Evolutionary conservation across 2,888 invertebrate species (phyloP), one percentile per base, ranked within the genome.

Genomic region (Caenorhabditis afra): DNA sequence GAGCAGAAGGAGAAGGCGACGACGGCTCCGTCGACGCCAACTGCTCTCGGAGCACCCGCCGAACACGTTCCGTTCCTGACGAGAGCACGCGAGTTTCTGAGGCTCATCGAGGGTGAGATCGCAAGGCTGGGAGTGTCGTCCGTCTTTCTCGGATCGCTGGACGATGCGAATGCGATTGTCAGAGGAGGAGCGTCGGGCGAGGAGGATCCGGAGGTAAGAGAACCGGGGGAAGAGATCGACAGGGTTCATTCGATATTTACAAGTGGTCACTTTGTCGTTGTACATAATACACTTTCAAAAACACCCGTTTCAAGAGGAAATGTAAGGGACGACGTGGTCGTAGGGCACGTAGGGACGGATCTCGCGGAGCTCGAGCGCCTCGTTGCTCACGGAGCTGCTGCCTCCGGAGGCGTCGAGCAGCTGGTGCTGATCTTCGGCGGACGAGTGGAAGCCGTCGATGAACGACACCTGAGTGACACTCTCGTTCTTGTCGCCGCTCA

Each of bases 1-100:
- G 95, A 95, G 88, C 95, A 95, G 89, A 94, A 95, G 89, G 90
- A 83, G 75, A 53, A 76, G 12, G 75, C 77, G 23, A 57, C 68
- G n/a, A 81, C 81, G 16, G 81, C 82, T 0, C 82, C 84, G 14
- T 76, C 78, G 1, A 84, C 84, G 4, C 84, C 82, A 3, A 81
- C 83, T 0, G 79, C 82, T 18, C 58, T 84, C 10, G 71, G 71
- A 18, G 55, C 55, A 11, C 29, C 53, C n/a, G 11, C 44, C 5
- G 77, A 81, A 12, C 29, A 45, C 11, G 73, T 77, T 10, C 71
- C 83, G 14, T 84, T 84, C 35, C 29, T 71, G 49, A 67, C 74
- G n/a, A 23, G 84, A 53, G 86, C 86, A 5, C 71, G 75, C 8
- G 84, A 82, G 49, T 85, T 86, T 62, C 64, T 86, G 61, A 66